Base-by-base conservation (phyloP, 2,888 invertebrate species). In the Horisme vitalbata region DNA sequence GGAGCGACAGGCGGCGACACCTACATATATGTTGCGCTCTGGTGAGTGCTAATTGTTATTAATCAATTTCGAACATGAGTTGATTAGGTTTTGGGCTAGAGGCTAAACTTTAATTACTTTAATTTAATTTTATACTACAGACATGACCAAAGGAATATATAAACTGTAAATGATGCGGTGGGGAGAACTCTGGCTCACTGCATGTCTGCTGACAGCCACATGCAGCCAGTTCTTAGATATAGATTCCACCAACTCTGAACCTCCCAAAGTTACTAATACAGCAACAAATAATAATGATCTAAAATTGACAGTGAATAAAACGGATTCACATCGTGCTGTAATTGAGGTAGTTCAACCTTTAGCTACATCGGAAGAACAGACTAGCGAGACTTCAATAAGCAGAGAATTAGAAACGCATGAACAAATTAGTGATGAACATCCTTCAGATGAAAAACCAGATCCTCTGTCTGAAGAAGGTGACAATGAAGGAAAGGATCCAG, bases 101-200 rank as follows among this genome's bases (percentile, higher is more conserved):
- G n/a, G n/a, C n/a, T n/a, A n/a, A n/a, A n/a, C n/a, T n/a, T n/a
- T n/a, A n/a, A n/a, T n/a, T n/a, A n/a, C n/a, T n/a, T n/a, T n/a
- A n/a, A n/a, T n/a, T n/a, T n/a, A n/a, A n/a, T n/a, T n/a, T n/a
- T 27, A 21, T 24, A 36, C 63, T 61, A 6, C 59, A 67, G 67
- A 57, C 34, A 57, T 55, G 47, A 14, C n/a, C 27, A 26, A 10
- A 36, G 20, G 45, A 18, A 5, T 20, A 18, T 18, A 23, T 3
- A 6, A n/a, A 23, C 10, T 45, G 36, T 52, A 18, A 56, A 67
- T 38, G 50, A 74, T 75, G 72, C 55, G 57, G 54, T 66, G 68
- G 65, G 51, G 52, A 52, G 34, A 39, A 35, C 13, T 65, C 18
- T 65, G 58, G 60, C 37, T 68, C 18, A 32, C 49, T 30, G 54